A percentile compares a stretch with the other conserved stretches of the same genome.
These are phyloP conservation scores for Tachina grossa DNA, from an alignment of 2,888 invertebrate genomes.

Conservation along the genomic window DNA sequence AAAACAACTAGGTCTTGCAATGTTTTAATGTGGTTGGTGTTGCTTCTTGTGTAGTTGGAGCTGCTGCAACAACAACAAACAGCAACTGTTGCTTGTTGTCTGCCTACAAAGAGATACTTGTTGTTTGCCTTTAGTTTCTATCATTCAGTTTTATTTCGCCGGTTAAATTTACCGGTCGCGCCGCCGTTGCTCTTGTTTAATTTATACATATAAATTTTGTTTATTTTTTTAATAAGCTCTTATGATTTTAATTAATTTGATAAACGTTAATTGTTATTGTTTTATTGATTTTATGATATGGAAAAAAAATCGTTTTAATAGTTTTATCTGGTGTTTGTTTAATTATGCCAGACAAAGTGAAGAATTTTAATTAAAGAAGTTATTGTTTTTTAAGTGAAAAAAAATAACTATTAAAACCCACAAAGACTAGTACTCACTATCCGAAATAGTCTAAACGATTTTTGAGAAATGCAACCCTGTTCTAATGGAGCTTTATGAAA, in stretches of 20 bases:
- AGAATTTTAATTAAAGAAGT: constrained; percentile 24
- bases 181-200: constrained; percentile 38
- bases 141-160: constrained; percentile 66
- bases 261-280: constrained; percentile 30
- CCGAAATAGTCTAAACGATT: not conserved
- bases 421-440: no score
- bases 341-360: constrained; percentile 4
- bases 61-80: constrained; percentile 45
- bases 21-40: constrained; percentile 30
- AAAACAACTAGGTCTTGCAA: constrained; percentile 64
- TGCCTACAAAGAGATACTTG: constrained; percentile 7
- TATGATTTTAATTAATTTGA: constrained; percentile 40
- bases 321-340: constrained; percentile 17
- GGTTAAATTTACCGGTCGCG: constrained; percentile 68
- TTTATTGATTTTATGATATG: constrained; percentile 43
- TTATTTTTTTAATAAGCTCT: constrained; percentile 8
- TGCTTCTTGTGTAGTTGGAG: constrained; percentile 42
- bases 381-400: constrained; percentile 10
- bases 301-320: constrained; percentile 44
- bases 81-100: constrained; percentile 42
- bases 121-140: constrained; percentile 50
- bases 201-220: constrained; percentile 30
- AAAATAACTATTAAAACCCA: not conserved
- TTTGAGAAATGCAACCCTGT: no score
- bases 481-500: no score